phyloP scores from a whole-genome alignment of 2,888 invertebrate genomes.

The Leptarthrus brevirostris region DNA sequence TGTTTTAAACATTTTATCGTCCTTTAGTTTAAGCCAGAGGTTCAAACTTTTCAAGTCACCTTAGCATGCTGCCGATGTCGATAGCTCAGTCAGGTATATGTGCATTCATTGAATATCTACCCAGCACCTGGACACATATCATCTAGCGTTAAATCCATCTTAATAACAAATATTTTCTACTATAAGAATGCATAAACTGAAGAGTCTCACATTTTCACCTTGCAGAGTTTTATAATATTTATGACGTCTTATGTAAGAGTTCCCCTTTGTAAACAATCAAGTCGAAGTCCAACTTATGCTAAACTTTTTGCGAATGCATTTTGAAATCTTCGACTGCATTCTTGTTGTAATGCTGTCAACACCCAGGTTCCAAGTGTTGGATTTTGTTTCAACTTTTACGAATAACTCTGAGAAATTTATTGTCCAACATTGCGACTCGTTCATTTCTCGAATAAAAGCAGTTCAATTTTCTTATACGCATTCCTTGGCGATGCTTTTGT shows the following conservation, averaged over 20 bases:
- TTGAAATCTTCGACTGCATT: conserved; percentile 39
- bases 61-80: too few species aligned
- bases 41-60: too few species aligned
- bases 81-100: too few species aligned
- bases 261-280: conserved; percentile 28
- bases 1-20: background rate
- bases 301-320: conserved; percentile 18
- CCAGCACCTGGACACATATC: background rate
- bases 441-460: conserved; percentile 25
- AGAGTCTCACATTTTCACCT: conserved; percentile 12
- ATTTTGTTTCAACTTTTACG: conserved; percentile 9
- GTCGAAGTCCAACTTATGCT: conserved; percentile 25
- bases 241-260: conserved; percentile 39
- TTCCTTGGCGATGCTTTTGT: background rate
- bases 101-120: too few species aligned
- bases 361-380: conserved; percentile 4
- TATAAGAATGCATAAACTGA: conserved; percentile 28
- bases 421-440: conserved; percentile 23
- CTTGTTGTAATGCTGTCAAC: conserved; percentile 27
- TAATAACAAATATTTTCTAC: conserved; percentile 14
- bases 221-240: conserved; percentile 39
- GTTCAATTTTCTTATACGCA: conserved; percentile 19
- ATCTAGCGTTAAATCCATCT: background rate
- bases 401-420: conserved; percentile 31
- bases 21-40: background rate